Conservation (phyloP, 1,140 invertebrate species). For the Parasteatoda tepidariorum region DNA sequence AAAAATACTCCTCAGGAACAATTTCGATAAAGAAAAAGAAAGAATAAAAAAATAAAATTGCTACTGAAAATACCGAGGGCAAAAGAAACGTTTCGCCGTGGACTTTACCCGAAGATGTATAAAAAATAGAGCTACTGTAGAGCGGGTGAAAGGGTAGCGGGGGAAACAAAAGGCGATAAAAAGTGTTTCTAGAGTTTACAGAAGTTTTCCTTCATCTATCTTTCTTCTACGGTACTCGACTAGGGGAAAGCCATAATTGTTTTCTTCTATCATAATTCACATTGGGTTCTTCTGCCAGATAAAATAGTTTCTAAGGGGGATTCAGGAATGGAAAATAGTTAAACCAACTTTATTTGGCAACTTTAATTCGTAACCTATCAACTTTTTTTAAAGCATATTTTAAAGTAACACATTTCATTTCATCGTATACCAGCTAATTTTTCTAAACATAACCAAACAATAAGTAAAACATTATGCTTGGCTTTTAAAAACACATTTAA, state of each 20-base stretch:
- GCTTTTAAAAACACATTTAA: no score
- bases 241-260: conserved; percentile 52
- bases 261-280: conserved; percentile 57
- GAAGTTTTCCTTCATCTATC: conserved; percentile 57
- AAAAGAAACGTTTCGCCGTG: conserved; percentile 41
- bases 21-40: conserved; percentile 46
- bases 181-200: conserved; percentile 51
- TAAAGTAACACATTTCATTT: no score
- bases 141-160: conserved; percentile 4
- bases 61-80: conserved; percentile 24
- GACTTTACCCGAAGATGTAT: conserved; percentile 40
- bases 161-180: conserved; percentile 57
- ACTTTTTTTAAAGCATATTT: no score
- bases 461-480: no score
- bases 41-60: conserved; percentile 29
- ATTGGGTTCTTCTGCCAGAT: conserved; percentile 35
- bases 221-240: not conserved
- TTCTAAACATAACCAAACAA: no score
- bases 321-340: conserved; percentile 36
- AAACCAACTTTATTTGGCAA: not conserved
- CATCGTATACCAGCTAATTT: no score
- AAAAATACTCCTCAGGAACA: conserved; percentile 57
- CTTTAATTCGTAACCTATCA: not conserved
- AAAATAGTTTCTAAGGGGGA: conserved; percentile 40
- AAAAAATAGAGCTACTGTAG: conserved; percentile 42